A percentile compares a stretch with the other conserved stretches of the same genome.
These are phyloP conservation scores for Pogonomyrmex barbatus DNA, from an alignment of 1,140 invertebrate species.

Conservation along the genomic window DNA sequence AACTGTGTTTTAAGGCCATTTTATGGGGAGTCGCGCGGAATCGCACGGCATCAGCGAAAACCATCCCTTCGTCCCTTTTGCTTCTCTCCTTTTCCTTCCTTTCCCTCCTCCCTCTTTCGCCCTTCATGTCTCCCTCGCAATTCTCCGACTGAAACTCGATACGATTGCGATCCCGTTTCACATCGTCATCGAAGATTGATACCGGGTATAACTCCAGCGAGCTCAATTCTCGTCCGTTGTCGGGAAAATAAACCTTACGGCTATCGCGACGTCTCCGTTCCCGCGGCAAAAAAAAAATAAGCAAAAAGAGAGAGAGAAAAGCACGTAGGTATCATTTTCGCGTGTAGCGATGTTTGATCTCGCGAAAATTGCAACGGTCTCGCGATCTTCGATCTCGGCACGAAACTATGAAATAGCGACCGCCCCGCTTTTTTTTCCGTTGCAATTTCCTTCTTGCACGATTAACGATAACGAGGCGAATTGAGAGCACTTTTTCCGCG, in stretches of 20 bases:
- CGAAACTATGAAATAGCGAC: neutral
- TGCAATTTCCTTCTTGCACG: neutral
- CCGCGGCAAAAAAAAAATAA: neutral
- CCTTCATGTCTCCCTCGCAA: neutral
- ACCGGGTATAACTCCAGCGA: conserved; percentile 30
- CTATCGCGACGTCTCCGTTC: neutral
- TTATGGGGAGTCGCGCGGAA: conserved; percentile 29
- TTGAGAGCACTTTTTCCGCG: neutral
- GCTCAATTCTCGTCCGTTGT: conserved; percentile 31
- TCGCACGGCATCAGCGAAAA: conserved; percentile 35
- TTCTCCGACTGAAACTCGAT: conserved; percentile 29
- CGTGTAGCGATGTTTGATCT: conserved; percentile 28
- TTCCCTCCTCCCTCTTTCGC: neutral
- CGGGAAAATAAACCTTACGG: conserved; percentile 42
- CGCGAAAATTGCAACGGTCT: neutral
- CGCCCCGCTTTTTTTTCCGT: neutral
- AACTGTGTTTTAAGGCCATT: conserved; percentile 48
- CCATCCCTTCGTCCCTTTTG: neutral
- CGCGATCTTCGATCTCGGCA: neutral
- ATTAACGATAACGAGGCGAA: neutral
- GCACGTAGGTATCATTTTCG: conserved; percentile 4
- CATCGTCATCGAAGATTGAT: conserved; percentile 55
- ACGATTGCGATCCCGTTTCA: conserved; percentile 40
- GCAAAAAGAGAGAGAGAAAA: too few species aligned
- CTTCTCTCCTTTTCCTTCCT: neutral